Conservation (phyloP, 2,888 invertebrate species). For the Chrysodeixis includens region DNA sequence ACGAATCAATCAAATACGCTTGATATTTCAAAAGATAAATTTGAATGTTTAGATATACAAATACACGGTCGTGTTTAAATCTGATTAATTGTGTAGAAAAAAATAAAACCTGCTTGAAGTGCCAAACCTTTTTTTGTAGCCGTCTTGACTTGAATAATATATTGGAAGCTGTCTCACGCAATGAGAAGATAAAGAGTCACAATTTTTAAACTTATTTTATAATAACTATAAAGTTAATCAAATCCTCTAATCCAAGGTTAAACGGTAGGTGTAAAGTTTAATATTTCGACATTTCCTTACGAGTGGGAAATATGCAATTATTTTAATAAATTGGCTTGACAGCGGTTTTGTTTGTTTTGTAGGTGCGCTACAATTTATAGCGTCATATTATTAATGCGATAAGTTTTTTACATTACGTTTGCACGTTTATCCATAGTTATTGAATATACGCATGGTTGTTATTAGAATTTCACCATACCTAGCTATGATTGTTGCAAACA, state of each 20-base stretch:
- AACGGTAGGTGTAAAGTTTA: background rate
- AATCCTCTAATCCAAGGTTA: constrained; percentile 17
- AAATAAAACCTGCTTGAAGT: constrained; percentile 54
- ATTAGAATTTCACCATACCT: background rate
- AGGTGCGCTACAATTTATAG: background rate
- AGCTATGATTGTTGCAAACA: background rate
- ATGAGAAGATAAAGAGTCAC: constrained; percentile 48
- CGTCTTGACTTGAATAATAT: constrained; percentile 45
- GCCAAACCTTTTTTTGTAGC: constrained; percentile 52
- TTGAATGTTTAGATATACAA: constrained; percentile 50
- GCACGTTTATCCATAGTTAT: too few relatives aligned
- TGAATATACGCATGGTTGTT: too few relatives aligned
- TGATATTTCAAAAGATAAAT: constrained; percentile 44
- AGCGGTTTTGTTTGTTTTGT: background rate
- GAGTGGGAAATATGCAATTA: background rate
- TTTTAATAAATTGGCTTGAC: background rate
- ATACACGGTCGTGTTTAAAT: constrained; percentile 44
- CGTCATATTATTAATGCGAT: background rate
- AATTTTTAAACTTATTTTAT: constrained; percentile 38
- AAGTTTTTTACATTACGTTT: background rate
- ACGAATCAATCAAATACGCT: constrained; percentile 39
- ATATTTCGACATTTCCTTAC: background rate
- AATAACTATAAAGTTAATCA: constrained; percentile 30
- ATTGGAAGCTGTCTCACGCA: constrained; percentile 53
- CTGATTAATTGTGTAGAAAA: constrained; percentile 56